A percentile compares a stretch with the other conserved stretches of the same genome.
These are phyloP conservation scores for Coecobrya sp. DNA, from an alignment of 2,888 invertebrate genomes.

Conservation along the genomic window DNA sequence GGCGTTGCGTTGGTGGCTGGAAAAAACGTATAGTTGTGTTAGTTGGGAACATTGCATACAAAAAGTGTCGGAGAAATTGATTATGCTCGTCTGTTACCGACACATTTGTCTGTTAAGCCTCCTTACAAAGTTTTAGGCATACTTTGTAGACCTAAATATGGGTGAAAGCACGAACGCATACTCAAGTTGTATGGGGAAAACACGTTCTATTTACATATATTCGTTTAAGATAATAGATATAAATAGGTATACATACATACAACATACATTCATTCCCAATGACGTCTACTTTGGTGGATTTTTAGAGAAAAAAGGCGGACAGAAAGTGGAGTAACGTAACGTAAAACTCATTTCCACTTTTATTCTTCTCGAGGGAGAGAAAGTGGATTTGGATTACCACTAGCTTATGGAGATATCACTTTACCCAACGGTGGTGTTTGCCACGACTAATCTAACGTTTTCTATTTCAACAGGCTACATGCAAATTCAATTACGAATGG, in stretches of 20 bases:
- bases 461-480: conserved; percentile 73
- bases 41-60: conserved; percentile 42
- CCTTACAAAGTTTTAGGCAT: conserved; percentile 35
- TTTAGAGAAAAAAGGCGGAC: neutral
- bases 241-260: neutral
- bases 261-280: neutral
- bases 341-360: conserved; percentile 73
- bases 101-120: conserved; percentile 65
- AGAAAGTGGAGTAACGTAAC: conserved; percentile 25
- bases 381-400: conserved; percentile 71
- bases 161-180: conserved; percentile 62
- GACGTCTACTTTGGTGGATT: neutral
- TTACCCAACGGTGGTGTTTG: conserved; percentile 27
- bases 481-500: conserved; percentile 69
- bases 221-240: neutral
- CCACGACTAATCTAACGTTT: neutral
- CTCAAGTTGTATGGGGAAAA: conserved; percentile 22
- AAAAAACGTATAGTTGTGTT: conserved; percentile 28
- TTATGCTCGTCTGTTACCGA: conserved; percentile 75
- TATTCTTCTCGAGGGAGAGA: conserved; percentile 71
- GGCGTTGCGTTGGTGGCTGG: neutral
- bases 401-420: conserved; percentile 60
- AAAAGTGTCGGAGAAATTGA: conserved; percentile 73
- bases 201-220: conserved; percentile 29
- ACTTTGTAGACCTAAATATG: neutral